Evolutionary conservation across 2,113 vertebrate species (phyloP).

Genomic region (Manacus vitellinus): DNA sequence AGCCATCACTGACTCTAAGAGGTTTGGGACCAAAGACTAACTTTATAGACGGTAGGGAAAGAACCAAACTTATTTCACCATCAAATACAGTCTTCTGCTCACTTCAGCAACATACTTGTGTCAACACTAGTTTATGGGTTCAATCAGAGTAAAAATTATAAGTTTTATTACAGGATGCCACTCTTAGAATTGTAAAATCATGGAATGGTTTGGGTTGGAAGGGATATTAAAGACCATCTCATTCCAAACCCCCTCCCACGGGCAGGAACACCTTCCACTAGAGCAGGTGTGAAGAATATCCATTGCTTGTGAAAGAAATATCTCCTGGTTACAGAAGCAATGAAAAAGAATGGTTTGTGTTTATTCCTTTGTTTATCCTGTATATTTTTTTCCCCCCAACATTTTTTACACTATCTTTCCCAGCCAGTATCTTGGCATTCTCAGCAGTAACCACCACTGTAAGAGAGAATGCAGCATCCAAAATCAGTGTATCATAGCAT

Average conservation of each 20-base stretch:
- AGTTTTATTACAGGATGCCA: accelerated
- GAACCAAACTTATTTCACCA: background rate
- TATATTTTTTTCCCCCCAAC: background rate
- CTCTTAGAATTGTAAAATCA: background rate
- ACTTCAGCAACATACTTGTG: background rate
- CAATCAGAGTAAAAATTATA: background rate
- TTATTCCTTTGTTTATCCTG: background rate
- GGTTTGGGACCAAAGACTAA: background rate
- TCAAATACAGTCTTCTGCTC: background rate
- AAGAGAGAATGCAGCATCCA: background rate
- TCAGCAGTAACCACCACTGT: background rate
- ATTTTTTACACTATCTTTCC: background rate
- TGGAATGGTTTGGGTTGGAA: background rate
- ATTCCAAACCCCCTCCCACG: background rate
- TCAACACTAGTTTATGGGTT: background rate
- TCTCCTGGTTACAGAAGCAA: background rate
- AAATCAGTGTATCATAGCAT: background rate
- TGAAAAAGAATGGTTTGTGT: background rate
- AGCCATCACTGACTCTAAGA: background rate
- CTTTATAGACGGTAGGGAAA: background rate
- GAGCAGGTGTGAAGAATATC: background rate
- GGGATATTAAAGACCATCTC: background rate
- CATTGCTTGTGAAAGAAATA: background rate
- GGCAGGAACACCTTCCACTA: background rate
- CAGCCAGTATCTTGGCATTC: background rate